Evolutionary conservation across 2,113 vertebrate species (phyloP).

Genomic region (human (Homo sapiens)): GRCh38 chr4:176258501-176259000

Average conservation of each 20-base stretch:
- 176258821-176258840: background rate
- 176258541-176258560: background rate
- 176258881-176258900: background rate
- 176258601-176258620: background rate
- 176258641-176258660: background rate
- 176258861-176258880: background rate
- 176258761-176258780: background rate
- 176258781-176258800: background rate
- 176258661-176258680: background rate
- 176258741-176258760: background rate
- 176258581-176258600: background rate
- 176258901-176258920: background rate
- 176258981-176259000: background rate
- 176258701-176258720: background rate
- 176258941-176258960: background rate
- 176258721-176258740: background rate
- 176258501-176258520: background rate
- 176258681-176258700: background rate
- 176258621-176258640: background rate
- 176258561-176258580: background rate
- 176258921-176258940: background rate
- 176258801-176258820: background rate
- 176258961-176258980: background rate
- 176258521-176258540: background rate
- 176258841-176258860: background rate